phyloP scores from a whole-genome alignment of 2,113 vertebrate species.

The Nicator chloris region DNA sequence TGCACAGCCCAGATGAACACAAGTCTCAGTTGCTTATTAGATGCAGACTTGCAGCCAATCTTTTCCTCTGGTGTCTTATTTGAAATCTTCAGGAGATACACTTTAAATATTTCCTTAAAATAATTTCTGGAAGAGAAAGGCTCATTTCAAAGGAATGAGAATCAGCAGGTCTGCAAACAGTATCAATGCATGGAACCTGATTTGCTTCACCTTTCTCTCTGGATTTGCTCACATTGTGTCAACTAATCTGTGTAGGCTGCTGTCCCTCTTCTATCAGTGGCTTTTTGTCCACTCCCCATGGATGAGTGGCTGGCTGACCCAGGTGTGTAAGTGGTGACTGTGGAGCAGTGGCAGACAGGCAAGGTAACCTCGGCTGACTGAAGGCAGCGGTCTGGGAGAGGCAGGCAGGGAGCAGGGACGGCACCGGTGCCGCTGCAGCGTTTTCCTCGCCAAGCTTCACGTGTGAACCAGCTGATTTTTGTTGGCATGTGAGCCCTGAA shows the following conservation, averaged over 20 bases:
- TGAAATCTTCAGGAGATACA: neutral
- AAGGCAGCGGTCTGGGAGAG: neutral
- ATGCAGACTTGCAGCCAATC: neutral
- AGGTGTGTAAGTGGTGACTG: neutral
- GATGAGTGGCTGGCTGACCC: neutral
- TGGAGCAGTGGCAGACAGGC: neutral
- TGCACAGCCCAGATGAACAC: neutral
- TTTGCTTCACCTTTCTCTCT: neutral
- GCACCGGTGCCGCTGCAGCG: rapidly evolving
- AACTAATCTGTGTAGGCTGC: neutral
- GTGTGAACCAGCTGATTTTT: neutral
- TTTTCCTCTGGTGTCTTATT: neutral
- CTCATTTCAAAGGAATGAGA: neutral
- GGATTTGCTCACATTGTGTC: neutral
- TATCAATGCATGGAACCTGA: neutral
- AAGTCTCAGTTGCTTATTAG: neutral
- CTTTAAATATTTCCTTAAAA: neutral
- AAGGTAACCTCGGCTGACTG: neutral
- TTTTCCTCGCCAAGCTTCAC: neutral
- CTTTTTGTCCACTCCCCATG: neutral
- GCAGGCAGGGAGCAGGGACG: neutral
- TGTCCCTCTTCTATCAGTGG: neutral
- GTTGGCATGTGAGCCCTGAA: slow-evolving; percentile 16
- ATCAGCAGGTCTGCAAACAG: neutral
- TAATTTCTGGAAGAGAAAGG: neutral